Conservation (phyloP, 2,888 invertebrate genomes). For the Pardosa pseudoannulata region DNA sequence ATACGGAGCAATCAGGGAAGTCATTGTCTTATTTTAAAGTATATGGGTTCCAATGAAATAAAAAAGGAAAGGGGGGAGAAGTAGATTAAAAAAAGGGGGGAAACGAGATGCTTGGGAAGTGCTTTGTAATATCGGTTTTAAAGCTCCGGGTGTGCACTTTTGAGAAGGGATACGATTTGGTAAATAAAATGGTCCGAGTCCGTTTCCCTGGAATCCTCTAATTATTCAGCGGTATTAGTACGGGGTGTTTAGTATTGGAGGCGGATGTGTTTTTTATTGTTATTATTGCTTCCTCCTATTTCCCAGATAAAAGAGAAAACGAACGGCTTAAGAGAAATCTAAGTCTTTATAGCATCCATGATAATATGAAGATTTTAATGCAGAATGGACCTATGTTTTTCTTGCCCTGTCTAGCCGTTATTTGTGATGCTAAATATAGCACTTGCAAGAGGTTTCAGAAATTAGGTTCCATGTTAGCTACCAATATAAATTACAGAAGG, state of each 20-base stretch:
- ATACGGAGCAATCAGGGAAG: constrained; percentile 66
- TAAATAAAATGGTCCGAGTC: constrained; percentile 64
- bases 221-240: constrained; percentile 69
- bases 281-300: background rate
- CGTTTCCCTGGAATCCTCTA: constrained; percentile 40
- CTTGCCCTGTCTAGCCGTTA: too few species aligned
- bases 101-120: constrained; percentile 26
- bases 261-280: constrained; percentile 15
- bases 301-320: background rate
- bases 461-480: too few species aligned
- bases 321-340: too few species aligned
- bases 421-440: too few species aligned
- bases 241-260: constrained; percentile 42
- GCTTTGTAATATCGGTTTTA: constrained; percentile 72
- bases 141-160: constrained; percentile 54
- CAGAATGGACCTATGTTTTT: background rate
- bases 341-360: too few species aligned
- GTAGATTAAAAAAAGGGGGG: constrained; percentile 10
- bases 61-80: constrained; percentile 26
- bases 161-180: constrained; percentile 61
- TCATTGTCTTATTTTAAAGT: constrained; percentile 72
- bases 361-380: background rate
- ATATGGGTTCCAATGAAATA: constrained; percentile 55
- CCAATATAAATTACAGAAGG: too few species aligned
- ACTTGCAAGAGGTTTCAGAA: too few species aligned